Evolutionary conservation across 2,113 vertebrate species (phyloP).

Genomic region (Saccopteryx bilineata): DNA sequence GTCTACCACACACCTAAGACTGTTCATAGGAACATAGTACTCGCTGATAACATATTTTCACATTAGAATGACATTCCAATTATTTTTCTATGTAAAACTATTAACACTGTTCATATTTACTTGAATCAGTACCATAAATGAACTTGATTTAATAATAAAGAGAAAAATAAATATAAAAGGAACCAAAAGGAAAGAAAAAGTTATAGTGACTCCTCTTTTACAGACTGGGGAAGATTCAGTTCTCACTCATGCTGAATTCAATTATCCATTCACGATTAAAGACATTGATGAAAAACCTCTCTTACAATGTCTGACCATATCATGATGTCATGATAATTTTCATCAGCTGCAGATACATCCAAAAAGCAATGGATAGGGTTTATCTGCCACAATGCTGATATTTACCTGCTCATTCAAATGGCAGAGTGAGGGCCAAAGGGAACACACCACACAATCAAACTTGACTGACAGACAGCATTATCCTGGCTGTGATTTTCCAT

Average conservation of each 20-base stretch:
- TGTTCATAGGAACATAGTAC: neutral
- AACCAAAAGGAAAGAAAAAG: neutral
- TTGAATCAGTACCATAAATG: neutral
- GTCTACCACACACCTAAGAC: neutral
- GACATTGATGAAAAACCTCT: neutral
- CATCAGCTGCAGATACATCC: neutral
- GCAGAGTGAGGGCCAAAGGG: neutral
- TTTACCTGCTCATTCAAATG: constrained; percentile 30
- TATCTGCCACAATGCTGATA: neutral
- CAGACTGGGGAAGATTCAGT: neutral
- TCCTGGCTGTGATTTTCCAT: constrained; percentile 46
- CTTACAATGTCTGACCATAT: neutral
- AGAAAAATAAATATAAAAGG: neutral
- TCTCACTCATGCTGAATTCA: constrained; percentile 5
- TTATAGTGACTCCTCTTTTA: neutral
- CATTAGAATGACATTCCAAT: neutral
- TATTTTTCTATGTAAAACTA: neutral
- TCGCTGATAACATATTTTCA: neutral
- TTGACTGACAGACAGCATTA: constrained; percentile 28
- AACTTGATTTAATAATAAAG: constrained; percentile 7
- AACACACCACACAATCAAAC: neutral
- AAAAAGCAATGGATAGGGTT: neutral
- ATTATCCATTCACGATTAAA: neutral
- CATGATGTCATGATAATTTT: neutral
- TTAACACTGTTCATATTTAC: neutral